Percentiles rank a stretch among this genome's conserved stretches.
Conservation (phyloP, 2,113 vertebrate species). For the Megatriorchis doriae region DNA sequence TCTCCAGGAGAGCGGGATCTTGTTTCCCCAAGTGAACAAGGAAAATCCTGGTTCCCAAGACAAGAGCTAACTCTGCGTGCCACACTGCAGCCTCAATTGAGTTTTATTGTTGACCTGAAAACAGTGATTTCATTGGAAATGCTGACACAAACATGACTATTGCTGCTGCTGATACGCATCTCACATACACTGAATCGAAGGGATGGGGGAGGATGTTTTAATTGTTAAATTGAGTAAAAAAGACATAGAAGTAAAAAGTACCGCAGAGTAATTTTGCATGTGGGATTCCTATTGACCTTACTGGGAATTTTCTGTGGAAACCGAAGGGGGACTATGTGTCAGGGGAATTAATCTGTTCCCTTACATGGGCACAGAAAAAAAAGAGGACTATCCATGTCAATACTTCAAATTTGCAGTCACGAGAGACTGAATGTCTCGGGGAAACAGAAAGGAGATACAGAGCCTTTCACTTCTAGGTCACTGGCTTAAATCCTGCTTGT, state of each 20-base stretch:
- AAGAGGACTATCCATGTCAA: slow-evolving; percentile 29
- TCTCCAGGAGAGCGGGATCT: neutral
- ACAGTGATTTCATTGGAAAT: slow-evolving; percentile 56
- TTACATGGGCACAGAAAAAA: neutral
- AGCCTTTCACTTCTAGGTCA: slow-evolving; percentile 65
- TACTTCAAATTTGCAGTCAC: slow-evolving; percentile 46
- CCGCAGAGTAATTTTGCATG: neutral
- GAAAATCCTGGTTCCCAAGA: slow-evolving; percentile 1
- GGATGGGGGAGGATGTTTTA: slow-evolving; percentile 15
- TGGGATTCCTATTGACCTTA: slow-evolving; percentile 15
- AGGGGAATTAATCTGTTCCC: neutral
- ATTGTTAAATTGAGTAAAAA: slow-evolving; percentile 43
- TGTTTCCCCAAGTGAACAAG: neutral
- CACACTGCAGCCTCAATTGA: neutral
- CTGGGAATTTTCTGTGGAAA: slow-evolving; percentile 24
- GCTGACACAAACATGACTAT: slow-evolving; percentile 63
- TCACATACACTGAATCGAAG: slow-evolving; percentile 20
- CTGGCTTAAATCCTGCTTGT: slow-evolving; percentile 59
- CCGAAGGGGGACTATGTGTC: neutral
- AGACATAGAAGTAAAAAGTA: slow-evolving; percentile 21
- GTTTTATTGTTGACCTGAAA: slow-evolving; percentile 58
- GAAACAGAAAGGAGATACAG: slow-evolving; percentile 33
- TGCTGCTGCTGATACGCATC: slow-evolving; percentile 35
- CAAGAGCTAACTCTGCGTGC: neutral
- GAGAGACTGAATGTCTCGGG: slow-evolving; percentile 22